A percentile compares a stretch with the other conserved stretches of the same genome.
Conservation (phyloP, 2,888 invertebrate genomes). For the Parnassius orleans region DNA sequence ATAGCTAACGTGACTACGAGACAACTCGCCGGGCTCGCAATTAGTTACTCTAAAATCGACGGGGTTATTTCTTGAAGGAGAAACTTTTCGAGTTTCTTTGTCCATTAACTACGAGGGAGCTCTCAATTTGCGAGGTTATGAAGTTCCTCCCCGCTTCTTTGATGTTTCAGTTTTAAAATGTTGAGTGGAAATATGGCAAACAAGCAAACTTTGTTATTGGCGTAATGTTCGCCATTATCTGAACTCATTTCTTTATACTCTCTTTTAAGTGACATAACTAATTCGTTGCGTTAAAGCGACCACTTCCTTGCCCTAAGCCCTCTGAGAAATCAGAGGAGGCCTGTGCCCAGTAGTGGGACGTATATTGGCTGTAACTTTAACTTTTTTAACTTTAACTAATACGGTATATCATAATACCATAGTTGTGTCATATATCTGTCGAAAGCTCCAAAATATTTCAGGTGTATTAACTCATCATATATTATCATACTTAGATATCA, state of each 20-base stretch:
- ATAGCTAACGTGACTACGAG: slow-evolving; percentile 8
- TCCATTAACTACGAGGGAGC: slow-evolving; percentile 11
- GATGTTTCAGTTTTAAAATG: slow-evolving; percentile 1
- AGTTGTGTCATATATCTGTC: too few relatives aligned
- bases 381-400: too few relatives aligned
- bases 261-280: too few relatives aligned
- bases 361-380: too few relatives aligned
- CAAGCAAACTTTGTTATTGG: neutral
- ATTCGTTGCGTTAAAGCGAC: too few relatives aligned
- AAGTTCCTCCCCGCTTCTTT: neutral
- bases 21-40: slow-evolving; percentile 4
- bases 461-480: too few relatives aligned
- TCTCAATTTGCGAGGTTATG: slow-evolving; percentile 6
- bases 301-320: too few relatives aligned
- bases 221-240: neutral
- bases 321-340: too few relatives aligned
- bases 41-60: slow-evolving; percentile 7
- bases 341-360: too few relatives aligned
- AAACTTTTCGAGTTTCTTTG: slow-evolving; percentile 11
- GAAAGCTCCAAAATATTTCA: too few relatives aligned
- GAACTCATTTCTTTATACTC: neutral
- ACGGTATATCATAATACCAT: too few relatives aligned
- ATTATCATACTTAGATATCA: too few relatives aligned
- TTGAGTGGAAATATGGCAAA: slow-evolving; percentile 6
- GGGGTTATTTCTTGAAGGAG: neutral